Conservation (phyloP, 2,113 vertebrate genomes). For the Himantopus leucocephalus region DNA sequence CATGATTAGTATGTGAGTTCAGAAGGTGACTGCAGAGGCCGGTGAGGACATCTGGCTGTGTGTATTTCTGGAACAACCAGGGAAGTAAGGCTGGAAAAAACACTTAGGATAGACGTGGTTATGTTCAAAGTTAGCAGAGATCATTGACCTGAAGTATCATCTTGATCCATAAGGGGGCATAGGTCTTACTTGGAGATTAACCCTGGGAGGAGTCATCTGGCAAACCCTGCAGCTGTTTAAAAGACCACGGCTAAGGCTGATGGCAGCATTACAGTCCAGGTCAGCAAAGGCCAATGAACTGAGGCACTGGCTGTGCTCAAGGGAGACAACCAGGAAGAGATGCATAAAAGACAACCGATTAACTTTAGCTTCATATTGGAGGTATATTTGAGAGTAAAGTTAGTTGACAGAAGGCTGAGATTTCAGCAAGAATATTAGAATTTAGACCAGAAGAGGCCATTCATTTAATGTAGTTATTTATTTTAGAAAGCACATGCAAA, state of each 20-base stretch:
- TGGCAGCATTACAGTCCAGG: background rate
- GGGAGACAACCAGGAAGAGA: background rate
- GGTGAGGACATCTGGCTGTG: background rate
- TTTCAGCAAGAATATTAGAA: background rate
- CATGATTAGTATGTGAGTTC: accelerated
- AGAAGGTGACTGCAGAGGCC: background rate
- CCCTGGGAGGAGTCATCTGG: background rate
- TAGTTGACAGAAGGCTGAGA: background rate
- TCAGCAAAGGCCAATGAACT: background rate
- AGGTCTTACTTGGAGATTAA: background rate
- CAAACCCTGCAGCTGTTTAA: background rate
- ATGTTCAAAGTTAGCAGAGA: background rate
- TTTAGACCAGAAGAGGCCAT: background rate
- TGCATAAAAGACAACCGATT: background rate
- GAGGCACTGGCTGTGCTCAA: background rate
- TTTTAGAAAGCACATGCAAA: background rate
- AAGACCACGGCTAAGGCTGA: background rate
- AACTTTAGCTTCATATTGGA: background rate
- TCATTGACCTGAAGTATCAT: background rate
- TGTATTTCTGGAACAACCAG: background rate
- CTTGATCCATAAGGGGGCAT: background rate
- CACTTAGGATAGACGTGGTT: background rate
- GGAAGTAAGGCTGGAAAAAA: background rate
- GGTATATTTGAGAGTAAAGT: background rate
- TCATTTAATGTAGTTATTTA: background rate